Base-by-base conservation (phyloP, 2,888 invertebrate species). In the Volucella zonaria region DNA sequence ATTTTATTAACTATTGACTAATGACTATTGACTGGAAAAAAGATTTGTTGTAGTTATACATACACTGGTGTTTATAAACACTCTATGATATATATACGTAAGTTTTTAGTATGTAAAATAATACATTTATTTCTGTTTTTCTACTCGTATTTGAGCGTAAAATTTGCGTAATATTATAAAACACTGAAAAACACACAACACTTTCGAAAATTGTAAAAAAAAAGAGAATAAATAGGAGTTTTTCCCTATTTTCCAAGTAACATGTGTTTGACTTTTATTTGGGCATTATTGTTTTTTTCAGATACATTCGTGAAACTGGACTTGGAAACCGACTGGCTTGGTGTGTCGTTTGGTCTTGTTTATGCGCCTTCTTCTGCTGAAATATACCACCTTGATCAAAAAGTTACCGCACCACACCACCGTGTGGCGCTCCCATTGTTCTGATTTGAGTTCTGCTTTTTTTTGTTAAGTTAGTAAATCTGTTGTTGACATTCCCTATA, bases 31-130 rank as follows among this genome's bases (percentile, higher is more conserved):
- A 58, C 51, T 75, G 66, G 59, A 23, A n/a, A 40, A 54, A 66
- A 83, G 64, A 80, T 52, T 68, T 82, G 70, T 83, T 83, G 75
- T 70, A 83, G 80, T 79, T 75, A 70, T 82, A 82, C 31, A 31
- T 31, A 31, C 80, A 83, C 64, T 43, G 45, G 83, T 80, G 80
- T 80, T 80, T 75, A 70, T 75, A 75, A 80, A 80, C 80, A 83
- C 83, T 38, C 62, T 79, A 82, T 74, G 79, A 79, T 82, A 68
- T 81, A 70, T 66, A 77, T 79, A 79, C 75, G 83, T 83, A 83
- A 80, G 70, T 75, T 80, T 59, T 67, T 83, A 70, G 66, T 51
- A 49, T 64, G 49, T 80, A 83, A 80, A 80, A 11, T 56, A 40
- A 40, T 56, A 2, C 12, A 64, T 52, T 49, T 78, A 54, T 54